Evolutionary conservation across 2,888 invertebrate genomes (phyloP).

Genomic region (Eurois occulta): DNA sequence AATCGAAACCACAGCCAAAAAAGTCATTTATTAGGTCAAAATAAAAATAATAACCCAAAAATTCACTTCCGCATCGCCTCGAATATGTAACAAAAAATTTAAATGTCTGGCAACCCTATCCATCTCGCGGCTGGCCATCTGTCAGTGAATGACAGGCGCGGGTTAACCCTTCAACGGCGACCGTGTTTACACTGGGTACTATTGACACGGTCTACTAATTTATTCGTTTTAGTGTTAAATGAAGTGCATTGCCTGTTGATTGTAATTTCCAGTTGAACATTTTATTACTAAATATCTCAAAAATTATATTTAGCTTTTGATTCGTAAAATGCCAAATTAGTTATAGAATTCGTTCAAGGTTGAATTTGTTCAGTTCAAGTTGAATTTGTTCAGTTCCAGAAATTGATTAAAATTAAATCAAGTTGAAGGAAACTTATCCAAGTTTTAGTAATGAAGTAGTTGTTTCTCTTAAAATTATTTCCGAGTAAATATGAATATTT

Average conservation of each 20-base stretch:
- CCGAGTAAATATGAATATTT: too few species aligned
- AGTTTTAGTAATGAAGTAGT: background rate
- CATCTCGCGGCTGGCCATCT: slow-evolving; percentile 73
- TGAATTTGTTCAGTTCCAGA: background rate
- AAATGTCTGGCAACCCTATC: slow-evolving; percentile 73
- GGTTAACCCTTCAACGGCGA: slow-evolving; percentile 68
- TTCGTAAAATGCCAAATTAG: too few species aligned
- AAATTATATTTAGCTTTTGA: too few species aligned
- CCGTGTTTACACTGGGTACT: slow-evolving; percentile 64
- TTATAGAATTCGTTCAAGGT: too few species aligned
- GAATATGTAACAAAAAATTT: slow-evolving; percentile 59
- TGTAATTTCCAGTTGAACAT: slow-evolving; percentile 13
- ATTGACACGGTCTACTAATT: slow-evolving; percentile 66
- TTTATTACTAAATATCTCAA: too few species aligned
- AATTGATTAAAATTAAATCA: background rate
- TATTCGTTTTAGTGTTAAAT: slow-evolving; percentile 58
- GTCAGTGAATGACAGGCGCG: slow-evolving; percentile 75
- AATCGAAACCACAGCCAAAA: background rate
- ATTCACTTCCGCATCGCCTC: slow-evolving; percentile 60
- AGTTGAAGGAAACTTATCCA: background rate
- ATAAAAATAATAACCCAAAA: slow-evolving; percentile 48
- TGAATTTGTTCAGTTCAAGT: too few species aligned
- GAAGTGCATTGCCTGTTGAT: slow-evolving; percentile 34
- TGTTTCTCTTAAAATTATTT: too few species aligned
- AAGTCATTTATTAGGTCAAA: slow-evolving; percentile 45